Evolutionary conservation across 2,113 vertebrate species (phyloP), one percentile per base, ranked within the genome.

Genomic region (Mixornis gularis): DNA sequence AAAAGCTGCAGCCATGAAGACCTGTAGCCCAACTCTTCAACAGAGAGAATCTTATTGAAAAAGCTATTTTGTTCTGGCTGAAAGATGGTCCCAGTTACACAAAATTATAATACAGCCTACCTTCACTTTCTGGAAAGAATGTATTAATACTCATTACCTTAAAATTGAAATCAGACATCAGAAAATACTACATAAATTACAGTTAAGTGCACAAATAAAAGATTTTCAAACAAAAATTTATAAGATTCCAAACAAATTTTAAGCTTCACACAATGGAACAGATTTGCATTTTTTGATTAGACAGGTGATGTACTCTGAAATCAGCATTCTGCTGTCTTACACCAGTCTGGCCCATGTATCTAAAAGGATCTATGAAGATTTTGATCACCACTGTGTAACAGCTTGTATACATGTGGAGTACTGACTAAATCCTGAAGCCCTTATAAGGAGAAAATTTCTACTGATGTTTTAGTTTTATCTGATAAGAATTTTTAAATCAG

Each of bases 361-460:
- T 72, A 44, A 63, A 89, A 86, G 76, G 74, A 72, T 82, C 19
- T 22, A n/a, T 21, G 30, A 85, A 94, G 62, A 51, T 87, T 91
- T 72, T 85, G 36, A 74, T 66, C 27, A 77, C 27, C 29, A 36
- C 19, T 64, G 29, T 63, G 34, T 84, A 69, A 49, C 34, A 81
- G 74, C 74, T 74, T 82, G 65, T 79, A 69, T 62, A 85, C 49
- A 29, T 58, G 55, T 41, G 34, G 32, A 89, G 77, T 49, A 87
- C 56, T 74, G 64, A 79, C 60, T 76, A 93, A 91, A 89, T 71
- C 30, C 53, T 88, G 71, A 78, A 93, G 84, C 77, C 81, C 93
- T 95, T 83, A 49, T 8, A 71, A 83, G 48, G 34, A 85, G 24
- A 82, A 90, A 62, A 65, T 32, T 68, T 90, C 62, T 82, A 60